Evolutionary conservation across 1,140 invertebrate genomes (phyloP).

Genomic region (Trichonephila inaurata): DNA sequence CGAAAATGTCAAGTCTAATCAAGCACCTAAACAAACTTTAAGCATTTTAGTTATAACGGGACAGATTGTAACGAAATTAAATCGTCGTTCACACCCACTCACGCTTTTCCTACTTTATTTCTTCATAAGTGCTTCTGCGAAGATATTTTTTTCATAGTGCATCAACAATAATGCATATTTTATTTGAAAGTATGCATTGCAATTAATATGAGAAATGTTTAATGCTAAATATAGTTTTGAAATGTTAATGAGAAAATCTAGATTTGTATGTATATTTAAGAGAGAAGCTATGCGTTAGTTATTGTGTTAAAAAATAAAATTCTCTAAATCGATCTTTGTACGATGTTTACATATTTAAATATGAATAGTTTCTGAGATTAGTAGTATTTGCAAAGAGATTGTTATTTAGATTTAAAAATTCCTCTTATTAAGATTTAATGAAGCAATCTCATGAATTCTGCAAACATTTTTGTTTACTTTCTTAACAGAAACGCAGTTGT

Average conservation of each 20-base stretch:
- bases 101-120: not conserved
- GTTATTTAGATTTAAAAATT: too few species aligned
- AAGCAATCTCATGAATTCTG: too few species aligned
- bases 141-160: not conserved
- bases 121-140: not conserved
- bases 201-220: not conserved
- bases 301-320: too few species aligned
- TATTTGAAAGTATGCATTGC: not conserved
- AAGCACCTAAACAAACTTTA: not conserved
- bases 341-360: too few species aligned
- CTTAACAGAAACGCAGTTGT: too few species aligned
- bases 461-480: too few species aligned
- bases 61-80: not conserved
- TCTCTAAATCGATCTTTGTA: too few species aligned
- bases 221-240: not conserved
- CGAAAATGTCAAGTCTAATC: not conserved
- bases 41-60: not conserved
- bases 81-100: not conserved
- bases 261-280: too few species aligned
- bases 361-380: too few species aligned
- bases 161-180: not conserved
- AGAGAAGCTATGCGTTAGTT: too few species aligned
- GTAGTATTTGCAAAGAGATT: too few species aligned
- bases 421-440: too few species aligned
- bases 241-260: not conserved